Evolutionary conservation across 1,140 invertebrate species (phyloP).

Genomic region (Drosophila oshimai): DNA sequence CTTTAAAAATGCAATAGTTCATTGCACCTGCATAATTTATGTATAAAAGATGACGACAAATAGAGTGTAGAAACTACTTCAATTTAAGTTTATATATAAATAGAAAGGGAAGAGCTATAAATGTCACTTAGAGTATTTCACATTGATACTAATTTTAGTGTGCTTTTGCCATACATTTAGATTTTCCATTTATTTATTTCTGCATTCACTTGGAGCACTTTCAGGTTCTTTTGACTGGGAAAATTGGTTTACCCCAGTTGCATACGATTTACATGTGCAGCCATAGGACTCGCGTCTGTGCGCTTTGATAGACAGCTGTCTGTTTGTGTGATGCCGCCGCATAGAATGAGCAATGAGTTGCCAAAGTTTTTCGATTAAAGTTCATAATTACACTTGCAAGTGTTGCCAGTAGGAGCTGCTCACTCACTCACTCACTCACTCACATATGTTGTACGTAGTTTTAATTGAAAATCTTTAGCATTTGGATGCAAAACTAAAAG

Average conservation of each 20-base stretch:
- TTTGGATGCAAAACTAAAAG: conserved; percentile 16
- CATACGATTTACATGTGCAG: conserved; percentile 25
- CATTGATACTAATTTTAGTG: neutral
- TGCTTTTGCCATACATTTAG: neutral
- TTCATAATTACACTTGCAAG: conserved; percentile 79
- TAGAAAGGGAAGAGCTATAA: neutral
- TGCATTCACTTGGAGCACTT: neutral
- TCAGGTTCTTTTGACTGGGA: neutral
- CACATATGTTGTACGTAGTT: conserved; percentile 72
- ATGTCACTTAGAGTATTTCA: neutral
- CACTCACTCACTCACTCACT: conserved; percentile 30
- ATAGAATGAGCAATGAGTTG: conserved; percentile 69
- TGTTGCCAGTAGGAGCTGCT: conserved; percentile 4
- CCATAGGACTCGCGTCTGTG: neutral
- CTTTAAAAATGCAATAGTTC: no score
- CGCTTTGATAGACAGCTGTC: conserved; percentile 61
- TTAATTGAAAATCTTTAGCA: conserved; percentile 78
- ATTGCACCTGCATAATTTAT: no score
- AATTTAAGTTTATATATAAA: no score
- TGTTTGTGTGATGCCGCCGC: conserved; percentile 5
- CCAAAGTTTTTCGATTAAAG: conserved; percentile 78
- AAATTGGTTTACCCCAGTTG: conserved; percentile 1
- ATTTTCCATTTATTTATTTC: neutral
- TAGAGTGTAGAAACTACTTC: no score
- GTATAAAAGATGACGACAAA: no score